Base-by-base conservation (phyloP, 2,797 vertebrate species). In the Enteromius paludinosus region DNA sequence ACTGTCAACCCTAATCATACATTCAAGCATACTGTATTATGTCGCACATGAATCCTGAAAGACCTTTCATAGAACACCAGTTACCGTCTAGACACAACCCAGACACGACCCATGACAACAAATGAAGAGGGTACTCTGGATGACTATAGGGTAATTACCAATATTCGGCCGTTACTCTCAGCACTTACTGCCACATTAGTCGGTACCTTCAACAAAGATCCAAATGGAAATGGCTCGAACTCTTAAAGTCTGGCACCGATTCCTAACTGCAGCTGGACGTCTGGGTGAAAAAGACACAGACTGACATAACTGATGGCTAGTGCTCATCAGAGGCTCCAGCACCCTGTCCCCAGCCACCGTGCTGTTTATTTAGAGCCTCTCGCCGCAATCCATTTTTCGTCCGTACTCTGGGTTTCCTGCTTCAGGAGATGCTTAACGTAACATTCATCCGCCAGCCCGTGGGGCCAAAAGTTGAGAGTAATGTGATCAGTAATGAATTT, bases 401-500 rank as follows among this genome's bases (percentile, higher is more conserved):
- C 72, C 76, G 35, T 69, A 75, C 73, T 71, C 68, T 85, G 88
- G 80, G 91, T 88, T 86, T 86, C 84, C 89, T 90, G 88, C 86
- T 91, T 79, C 87, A 82, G 87, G 90, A 95, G 95, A 91, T 94
- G 93, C 94, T 96, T 96, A 96, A 95, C 93, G 92, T 93, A 95
- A 96, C 95, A 96, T 96, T 96, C 95, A 96, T 96, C 93, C 94
- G 93, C 91, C 94, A 92, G 93, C 94, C 83, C 84, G 65, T 75
- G 79, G 76, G 87, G 89, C 84, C 15, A 86, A 94, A 95, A 96
- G 96, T 96, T 96, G 96, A 96, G 96, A 96, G 96, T 98, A 98
- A 98, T 98, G 96, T 96, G 96, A 98, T 98, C 97, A 96, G 96
- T 98, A 98, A 98, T 98, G 96, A 98, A 99, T 98, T 98, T 99